Base-by-base conservation (phyloP, 2,888 invertebrate species). In the Drosophila neutralis region DNA sequence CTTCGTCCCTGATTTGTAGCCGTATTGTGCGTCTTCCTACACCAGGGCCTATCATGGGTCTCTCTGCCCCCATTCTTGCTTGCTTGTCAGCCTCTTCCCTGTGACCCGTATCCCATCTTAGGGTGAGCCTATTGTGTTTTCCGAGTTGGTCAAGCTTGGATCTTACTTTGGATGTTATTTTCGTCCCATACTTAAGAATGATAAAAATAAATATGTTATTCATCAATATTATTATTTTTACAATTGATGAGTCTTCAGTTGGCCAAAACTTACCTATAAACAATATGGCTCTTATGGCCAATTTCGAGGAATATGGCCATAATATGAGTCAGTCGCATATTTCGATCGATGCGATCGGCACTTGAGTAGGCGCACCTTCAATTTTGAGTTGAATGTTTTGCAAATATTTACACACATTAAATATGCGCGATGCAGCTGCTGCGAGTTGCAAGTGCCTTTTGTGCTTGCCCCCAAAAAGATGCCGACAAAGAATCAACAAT, bases 351-450 rank as follows among this genome's bases (percentile, higher is more conserved):
- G 36, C 62, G 52, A 36, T 52, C 42, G 56, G n/a, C n/a, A 31
- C 53, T 49, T 42, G 21, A 27, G 69, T 38, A 48, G 54, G 21
- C 73, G 45, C 78, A 73, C 69, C 65, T 69, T 35, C 70, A 79
- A 74, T 79, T 71, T 69, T 65, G 54, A 73, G 61, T 66, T 76
- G 10, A 69, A 62, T 62, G 38, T 61, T 72, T 69, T 67, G 71
- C 78, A 83, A 85, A 85, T 84, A 85, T 87, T 85, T 81, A 77
- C 73, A 72, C 68, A 79, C 77, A 87, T 79, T 82, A 67, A 73
- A 73, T 70, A 66, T 59, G 52, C 68, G 56, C 21, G 36, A 53
- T 40, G 66, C 35, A 33, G 63, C 76, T 61, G 66, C 71, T 60
- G 74, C 65, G 62, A 67, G 38, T 27, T 48, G 56, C 60, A 54